These are phyloP conservation scores for Tenthredo notha DNA, from an alignment of 2,888 invertebrate species.

Conservation along the genomic window DNA sequence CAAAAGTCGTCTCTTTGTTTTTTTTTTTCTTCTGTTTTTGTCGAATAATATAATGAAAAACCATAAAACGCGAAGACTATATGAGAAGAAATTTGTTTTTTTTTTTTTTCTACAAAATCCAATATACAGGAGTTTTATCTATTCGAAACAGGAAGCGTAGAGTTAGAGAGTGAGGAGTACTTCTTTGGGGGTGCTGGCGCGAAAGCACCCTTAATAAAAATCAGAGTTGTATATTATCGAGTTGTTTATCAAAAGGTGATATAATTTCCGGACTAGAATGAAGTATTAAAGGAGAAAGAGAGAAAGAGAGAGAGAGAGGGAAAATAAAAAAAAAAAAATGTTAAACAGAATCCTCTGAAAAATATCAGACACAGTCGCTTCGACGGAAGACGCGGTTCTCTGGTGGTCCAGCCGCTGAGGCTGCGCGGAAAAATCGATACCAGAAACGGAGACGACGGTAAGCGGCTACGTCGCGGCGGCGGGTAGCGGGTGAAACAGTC, in stretches of 20 bases:
- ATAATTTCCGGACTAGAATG: background rate
- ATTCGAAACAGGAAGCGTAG: background rate
- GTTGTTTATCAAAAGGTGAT: background rate
- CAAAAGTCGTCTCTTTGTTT: no score
- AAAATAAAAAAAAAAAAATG: background rate
- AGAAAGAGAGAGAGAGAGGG: background rate
- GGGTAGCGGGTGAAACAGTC: constrained; percentile 68
- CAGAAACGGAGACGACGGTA: constrained; percentile 28
- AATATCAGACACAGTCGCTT: background rate
- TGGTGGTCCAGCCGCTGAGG: constrained; percentile 65
- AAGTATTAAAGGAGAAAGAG: background rate
- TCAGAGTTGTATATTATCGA: background rate
- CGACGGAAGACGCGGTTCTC: constrained; percentile 36
- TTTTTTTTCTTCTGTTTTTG: no score
- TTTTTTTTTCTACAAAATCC: background rate
- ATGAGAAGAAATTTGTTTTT: background rate
- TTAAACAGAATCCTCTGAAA: background rate
- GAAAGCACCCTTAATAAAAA: background rate
- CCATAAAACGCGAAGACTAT: background rate
- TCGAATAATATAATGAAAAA: background rate
- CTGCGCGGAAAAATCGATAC: constrained; percentile 77
- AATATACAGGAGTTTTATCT: background rate
- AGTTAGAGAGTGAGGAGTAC: background rate
- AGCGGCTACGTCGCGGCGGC: constrained; percentile 56
- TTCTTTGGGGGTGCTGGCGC: background rate